Base-by-base conservation (phyloP, 2,888 invertebrate species). In the Hypomecis atomaria region DNA sequence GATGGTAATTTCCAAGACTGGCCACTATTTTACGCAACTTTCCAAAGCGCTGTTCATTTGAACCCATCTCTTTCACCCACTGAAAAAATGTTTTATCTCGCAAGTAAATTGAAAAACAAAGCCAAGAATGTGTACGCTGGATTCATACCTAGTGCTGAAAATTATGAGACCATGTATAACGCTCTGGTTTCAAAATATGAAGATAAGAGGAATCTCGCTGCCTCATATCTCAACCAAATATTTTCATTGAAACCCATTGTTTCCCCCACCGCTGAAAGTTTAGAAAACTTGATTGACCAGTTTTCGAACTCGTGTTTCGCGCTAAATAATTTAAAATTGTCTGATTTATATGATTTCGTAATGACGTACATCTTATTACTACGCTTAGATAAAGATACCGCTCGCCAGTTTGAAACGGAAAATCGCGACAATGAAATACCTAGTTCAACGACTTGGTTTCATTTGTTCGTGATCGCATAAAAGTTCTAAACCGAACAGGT, bases 331-430 rank as follows among this genome's bases (percentile, higher is more conserved):
- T 53, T 53, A 53, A 53, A 53, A 9, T 11, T 53, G 42, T n/a
- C 37, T 33, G 42, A 53, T n/a, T 5, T 53, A 33, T 42, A 13
- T n/a, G 53, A 53, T 33, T 53, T 53, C 11, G 11, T 53, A 7
- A 53, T 53, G 42, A 23, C 42, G 6, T 53, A 40, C 37, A 6
- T 13, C 2, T 42, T 53, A 23, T 42, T 53, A 7, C 40, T 42
- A 53, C 53, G 40, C 23, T 10, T 53, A 42, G 53, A 53, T 42
- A 13, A 42, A 42, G 53, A 53, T 42, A 53, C 53, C 53, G 53
- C 42, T 38, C 37, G 38, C 37, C n/a, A 38, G 10, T 38, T 52
- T 8, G 49, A 49, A n/a, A 49, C 36, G 49, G 49, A 49, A 10
- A 49, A 49, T n/a, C 34, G 34, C 6, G 34, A 4, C 6, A 36